phyloP scores from a whole-genome alignment of 2,888 invertebrate genomes.

The Acanthosepion lycidas region DNA sequence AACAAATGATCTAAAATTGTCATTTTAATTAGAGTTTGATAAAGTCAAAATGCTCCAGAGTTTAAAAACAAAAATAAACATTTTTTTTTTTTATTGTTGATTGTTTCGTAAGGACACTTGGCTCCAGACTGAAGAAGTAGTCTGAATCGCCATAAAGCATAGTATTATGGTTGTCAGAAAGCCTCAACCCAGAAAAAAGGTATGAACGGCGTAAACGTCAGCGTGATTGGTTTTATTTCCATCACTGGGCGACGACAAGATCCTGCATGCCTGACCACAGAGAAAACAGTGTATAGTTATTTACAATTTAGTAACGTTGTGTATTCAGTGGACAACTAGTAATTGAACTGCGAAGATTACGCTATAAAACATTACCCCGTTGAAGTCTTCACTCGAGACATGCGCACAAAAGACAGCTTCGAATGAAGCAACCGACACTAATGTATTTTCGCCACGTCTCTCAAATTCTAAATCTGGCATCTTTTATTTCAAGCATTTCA shows the following conservation, averaged over 20 bases:
- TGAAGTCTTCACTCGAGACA: background rate
- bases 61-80: background rate
- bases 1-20: too few species aligned
- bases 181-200: background rate
- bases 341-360: conserved; percentile 18
- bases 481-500: conserved; percentile 9
- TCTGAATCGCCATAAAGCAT: background rate
- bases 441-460: background rate
- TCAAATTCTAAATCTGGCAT: background rate
- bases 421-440: background rate
- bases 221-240: background rate
- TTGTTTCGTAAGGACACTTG: background rate
- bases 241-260: background rate
- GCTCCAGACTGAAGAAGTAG: background rate
- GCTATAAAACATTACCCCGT: background rate
- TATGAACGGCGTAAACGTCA: background rate
- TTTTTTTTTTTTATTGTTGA: background rate
- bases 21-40: background rate
- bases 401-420: background rate
- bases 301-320: background rate
- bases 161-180: background rate
- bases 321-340: background rate
- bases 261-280: background rate
- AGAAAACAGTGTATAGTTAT: background rate
- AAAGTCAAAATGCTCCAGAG: background rate